Evolutionary conservation across 2,113 vertebrate genomes (phyloP).

Genomic region (Barbus barbus): DNA sequence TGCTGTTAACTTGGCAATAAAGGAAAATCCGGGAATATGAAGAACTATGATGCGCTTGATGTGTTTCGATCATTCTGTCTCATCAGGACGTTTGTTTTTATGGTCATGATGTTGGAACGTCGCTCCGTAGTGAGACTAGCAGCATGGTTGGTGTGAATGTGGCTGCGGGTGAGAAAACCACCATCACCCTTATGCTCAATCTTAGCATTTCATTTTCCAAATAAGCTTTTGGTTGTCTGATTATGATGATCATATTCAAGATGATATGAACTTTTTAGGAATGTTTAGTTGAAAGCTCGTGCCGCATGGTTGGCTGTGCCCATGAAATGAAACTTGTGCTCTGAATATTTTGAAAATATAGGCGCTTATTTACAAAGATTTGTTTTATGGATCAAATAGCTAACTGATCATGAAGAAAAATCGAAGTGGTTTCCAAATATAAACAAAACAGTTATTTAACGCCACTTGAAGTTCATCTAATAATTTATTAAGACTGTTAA

Average conservation of each 20-base stretch:
- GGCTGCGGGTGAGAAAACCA: background rate
- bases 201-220: background rate
- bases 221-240: background rate
- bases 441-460: too few species aligned
- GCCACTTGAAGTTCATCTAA: background rate
- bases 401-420: background rate
- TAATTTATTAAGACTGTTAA: background rate
- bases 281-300: background rate
- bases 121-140: background rate
- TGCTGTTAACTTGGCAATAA: constrained; percentile 52
- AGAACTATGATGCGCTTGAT: constrained; percentile 43
- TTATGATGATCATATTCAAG: background rate
- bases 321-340: background rate
- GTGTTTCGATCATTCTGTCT: constrained; percentile 34
- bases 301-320: background rate
- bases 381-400: background rate
- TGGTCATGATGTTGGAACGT: constrained; percentile 20
- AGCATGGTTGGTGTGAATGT: background rate
- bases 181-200: background rate
- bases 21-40: constrained; percentile 39
- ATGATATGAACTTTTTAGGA: background rate
- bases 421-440: background rate
- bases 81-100: constrained; percentile 34
- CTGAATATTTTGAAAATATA: background rate
- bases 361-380: background rate